Evolutionary conservation across 2,797 vertebrate species (phyloP).

Genomic region (Ambastaia sidthimunki): DNA sequence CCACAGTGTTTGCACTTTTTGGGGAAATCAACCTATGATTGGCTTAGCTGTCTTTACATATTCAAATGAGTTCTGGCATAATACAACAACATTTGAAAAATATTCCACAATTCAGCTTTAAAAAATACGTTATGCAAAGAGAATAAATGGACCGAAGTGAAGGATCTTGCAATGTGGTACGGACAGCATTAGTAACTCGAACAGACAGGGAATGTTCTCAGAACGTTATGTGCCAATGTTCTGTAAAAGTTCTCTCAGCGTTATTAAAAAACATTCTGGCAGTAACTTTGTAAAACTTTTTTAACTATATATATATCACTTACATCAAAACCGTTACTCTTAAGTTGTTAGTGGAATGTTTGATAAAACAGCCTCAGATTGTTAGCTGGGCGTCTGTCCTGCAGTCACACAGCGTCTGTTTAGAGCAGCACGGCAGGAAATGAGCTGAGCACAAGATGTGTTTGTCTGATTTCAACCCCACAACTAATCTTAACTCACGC

Average conservation of each 20-base stretch:
- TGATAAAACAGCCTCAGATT: too few relatives aligned
- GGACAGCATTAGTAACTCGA: background rate
- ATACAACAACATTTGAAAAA: background rate
- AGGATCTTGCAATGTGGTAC: background rate
- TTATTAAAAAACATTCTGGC: too few relatives aligned
- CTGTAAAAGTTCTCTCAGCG: too few relatives aligned
- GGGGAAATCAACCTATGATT: background rate
- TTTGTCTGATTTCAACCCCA: background rate
- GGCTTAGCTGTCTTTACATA: background rate
- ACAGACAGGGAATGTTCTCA: background rate
- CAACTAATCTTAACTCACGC: constrained; percentile 29
- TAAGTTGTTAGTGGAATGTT: too few relatives aligned
- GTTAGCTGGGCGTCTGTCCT: background rate
- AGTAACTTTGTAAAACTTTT: too few relatives aligned
- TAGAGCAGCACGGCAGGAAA: background rate
- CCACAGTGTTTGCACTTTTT: background rate
- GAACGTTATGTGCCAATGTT: too few relatives aligned
- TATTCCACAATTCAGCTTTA: background rate
- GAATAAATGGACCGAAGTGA: background rate
- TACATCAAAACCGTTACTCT: too few relatives aligned
- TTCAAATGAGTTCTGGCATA: background rate
- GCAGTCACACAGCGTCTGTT: constrained; percentile 27
- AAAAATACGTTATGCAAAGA: background rate
- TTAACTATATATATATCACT: too few relatives aligned
- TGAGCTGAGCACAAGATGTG: constrained; percentile 8